A percentile compares a stretch with the other conserved stretches of the same genome.
These are phyloP conservation scores for Drosophila malerkotliana DNA, from an alignment of 1,140 invertebrate species.

Conservation along the genomic window DNA sequence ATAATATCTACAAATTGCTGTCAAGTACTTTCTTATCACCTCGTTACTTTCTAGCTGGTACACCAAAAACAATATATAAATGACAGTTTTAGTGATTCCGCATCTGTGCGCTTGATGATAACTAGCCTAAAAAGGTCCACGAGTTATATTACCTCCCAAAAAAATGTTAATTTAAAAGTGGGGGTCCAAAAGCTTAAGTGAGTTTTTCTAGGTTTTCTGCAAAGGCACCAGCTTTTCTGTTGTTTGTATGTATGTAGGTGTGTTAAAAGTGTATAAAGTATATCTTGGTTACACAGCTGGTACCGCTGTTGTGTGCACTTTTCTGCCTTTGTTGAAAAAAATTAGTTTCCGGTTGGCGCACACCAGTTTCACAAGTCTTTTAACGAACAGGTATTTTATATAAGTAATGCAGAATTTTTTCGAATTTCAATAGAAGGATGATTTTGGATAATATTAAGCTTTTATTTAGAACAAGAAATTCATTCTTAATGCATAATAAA, in stretches of 20 bases:
- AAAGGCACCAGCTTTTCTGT: slow-evolving; percentile 50
- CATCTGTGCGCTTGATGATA: background rate
- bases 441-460: background rate
- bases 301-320: slow-evolving; percentile 21
- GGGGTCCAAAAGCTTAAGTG: background rate
- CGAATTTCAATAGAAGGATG: slow-evolving; percentile 50
- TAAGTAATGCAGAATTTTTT: slow-evolving; percentile 41
- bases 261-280: background rate
- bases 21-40: slow-evolving; percentile 2
- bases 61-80: slow-evolving; percentile 6
- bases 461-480: background rate
- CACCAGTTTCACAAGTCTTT: background rate
- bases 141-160: background rate
- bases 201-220: background rate
- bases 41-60: background rate
- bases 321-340: background rate
- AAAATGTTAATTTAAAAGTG: background rate
- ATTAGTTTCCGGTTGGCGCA: background rate
- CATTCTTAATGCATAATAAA: background rate
- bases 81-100: background rate
- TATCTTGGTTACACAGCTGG: slow-evolving; percentile 34
- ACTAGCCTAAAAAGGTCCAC: background rate
- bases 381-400: slow-evolving; percentile 71
- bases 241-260: background rate
- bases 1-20: background rate